A percentile compares a stretch with the other conserved stretches of the same genome.
Conservation (phyloP, 1,140 invertebrate species). For the Saccostrea echinata region DNA sequence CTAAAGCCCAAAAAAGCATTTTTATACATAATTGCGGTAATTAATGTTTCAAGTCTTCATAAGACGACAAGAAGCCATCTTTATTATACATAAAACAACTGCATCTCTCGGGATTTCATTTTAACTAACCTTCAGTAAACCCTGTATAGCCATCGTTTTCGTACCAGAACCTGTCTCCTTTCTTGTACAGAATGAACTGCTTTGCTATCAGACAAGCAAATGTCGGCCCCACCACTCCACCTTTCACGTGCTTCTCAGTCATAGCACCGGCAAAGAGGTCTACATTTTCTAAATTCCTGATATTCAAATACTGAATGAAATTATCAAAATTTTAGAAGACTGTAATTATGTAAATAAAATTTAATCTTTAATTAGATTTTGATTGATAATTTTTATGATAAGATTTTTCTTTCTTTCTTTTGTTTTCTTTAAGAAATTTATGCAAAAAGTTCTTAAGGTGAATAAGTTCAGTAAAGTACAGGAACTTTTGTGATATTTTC, state of each 20-base stretch:
- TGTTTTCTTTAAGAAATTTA: too few species aligned
- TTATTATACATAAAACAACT: not conserved
- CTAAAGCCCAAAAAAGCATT: not conserved
- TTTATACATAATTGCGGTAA: too few species aligned
- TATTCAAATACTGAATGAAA: too few species aligned
- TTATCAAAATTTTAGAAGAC: too few species aligned
- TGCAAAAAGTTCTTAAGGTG: too few species aligned
- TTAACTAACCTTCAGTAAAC: not conserved
- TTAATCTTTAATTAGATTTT: too few species aligned
- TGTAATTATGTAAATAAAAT: too few species aligned
- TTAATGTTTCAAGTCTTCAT: not conserved
- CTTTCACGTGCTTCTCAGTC: not conserved
- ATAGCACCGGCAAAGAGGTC: constrained; percentile 45
- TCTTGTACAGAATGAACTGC: constrained; percentile 41
- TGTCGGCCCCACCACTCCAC: constrained; percentile 27
- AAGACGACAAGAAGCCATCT: not conserved
- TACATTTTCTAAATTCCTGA: not conserved
- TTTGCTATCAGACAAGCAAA: constrained; percentile 20
- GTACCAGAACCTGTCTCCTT: constrained; percentile 49
- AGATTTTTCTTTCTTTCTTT: too few species aligned
- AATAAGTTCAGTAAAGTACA: too few species aligned
- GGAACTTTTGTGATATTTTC: too few species aligned
- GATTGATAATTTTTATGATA: too few species aligned
- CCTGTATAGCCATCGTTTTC: not conserved
- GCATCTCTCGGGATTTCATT: not conserved